Evolutionary conservation across 2,797 vertebrate genomes (phyloP), one percentile per base, ranked within the genome.

Genomic region (Acipenser ruthenus): DNA sequence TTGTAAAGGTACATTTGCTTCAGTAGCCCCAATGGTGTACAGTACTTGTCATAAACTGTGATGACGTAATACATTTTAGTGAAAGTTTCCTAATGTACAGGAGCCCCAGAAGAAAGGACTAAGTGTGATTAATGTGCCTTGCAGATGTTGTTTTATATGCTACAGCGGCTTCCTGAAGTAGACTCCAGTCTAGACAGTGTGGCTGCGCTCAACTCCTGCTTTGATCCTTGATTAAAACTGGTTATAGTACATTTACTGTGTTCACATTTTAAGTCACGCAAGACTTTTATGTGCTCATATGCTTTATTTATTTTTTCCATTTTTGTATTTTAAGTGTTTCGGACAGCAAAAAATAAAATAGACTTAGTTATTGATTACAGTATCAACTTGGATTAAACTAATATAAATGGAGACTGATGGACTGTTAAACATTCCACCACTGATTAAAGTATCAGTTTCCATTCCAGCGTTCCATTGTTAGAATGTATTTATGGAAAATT

Each of bases 221-320:
- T 92, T 91, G 87, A 93, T 91, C 83, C 73, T 84, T 88, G 81
- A 88, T 91, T 89, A 90, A 92, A 89, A 88, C 83, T 79, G 62
- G 69, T 82, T 82, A 51, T 86, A 75, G 83, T 84, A 76, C 78
- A 83, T 92, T 87, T 87, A 87, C 89, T 82, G 79, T 82, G 76
- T 80, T 84, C 77, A 72, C 74, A 80, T 86, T 86, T 82, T 71
- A 63, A 80, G 53, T 79, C 72, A 85, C 80, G 82, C 74, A 62
- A 78, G 79, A 77, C 69, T 75, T 72, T 72, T 80, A 12, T 49
- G 50, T 65, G 37, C 50, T 15, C 49, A 69, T 62, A 5, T 13
- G 61, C 10, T 55, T 61, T 37, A 64, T 50, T 50, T 6, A 49
- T 64, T 58, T 67, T 64, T 65, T 61, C 63, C 64, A 62, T 69